Percentiles rank a stretch among this genome's conserved stretches.
These are phyloP conservation scores for Zonotrichia leucophrys DNA, from an alignment of 2,113 vertebrate species.

Conservation along the genomic window DNA sequence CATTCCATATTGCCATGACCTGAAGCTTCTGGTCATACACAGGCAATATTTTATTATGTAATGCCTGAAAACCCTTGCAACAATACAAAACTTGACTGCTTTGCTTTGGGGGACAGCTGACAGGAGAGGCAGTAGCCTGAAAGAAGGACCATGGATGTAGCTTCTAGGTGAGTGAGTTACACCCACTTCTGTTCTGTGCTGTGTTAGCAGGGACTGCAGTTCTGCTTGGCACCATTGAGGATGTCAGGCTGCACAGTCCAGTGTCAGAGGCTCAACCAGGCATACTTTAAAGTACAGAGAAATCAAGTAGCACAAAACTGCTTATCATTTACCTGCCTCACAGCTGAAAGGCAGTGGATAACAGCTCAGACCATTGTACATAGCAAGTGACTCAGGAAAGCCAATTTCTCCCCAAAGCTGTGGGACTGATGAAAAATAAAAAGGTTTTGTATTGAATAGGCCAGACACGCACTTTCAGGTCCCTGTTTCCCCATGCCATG, in stretches of 20 bases:
- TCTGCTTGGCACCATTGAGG: neutral
- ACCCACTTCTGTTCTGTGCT: neutral
- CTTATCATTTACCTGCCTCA: neutral
- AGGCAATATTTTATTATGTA: neutral
- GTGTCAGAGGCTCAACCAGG: neutral
- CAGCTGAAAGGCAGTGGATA: neutral
- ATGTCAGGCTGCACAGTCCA: neutral
- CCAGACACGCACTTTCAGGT: neutral
- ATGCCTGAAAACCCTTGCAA: neutral
- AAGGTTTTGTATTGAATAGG: neutral
- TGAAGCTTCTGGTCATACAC: neutral
- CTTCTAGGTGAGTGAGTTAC: neutral
- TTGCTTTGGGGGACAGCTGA: neutral
- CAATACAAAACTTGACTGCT: neutral
- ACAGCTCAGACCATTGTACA: neutral
- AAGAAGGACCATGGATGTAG: neutral
- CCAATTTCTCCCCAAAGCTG: neutral
- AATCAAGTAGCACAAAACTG: neutral
- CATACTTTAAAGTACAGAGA: neutral
- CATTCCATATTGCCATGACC: neutral
- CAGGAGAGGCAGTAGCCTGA: neutral
- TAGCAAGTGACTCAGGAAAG: neutral
- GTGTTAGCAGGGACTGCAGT: neutral
- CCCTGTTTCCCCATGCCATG: accelerated
- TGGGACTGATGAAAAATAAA: neutral